phyloP scores from a whole-genome alignment of 2,888 invertebrate species.

The Heliconius hortense region DNA sequence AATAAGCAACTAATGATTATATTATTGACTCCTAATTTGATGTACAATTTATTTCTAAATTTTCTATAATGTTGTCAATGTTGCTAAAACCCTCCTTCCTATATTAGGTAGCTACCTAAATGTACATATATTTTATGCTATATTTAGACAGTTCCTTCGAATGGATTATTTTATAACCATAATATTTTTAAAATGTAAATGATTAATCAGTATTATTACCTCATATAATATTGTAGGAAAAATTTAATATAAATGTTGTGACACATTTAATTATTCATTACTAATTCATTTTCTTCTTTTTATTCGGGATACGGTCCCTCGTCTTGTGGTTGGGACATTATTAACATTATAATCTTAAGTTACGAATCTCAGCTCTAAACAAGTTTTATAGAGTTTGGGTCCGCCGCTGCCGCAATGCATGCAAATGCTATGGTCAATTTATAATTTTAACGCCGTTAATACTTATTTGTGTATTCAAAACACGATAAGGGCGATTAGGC shows the following conservation, averaged over 20 bases:
- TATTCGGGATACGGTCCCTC: conserved; percentile 39
- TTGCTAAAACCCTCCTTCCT: not conserved
- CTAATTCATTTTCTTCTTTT: conserved; percentile 14
- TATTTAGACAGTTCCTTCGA: too few species aligned
- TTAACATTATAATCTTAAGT: conserved; percentile 59
- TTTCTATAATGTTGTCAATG: not conserved
- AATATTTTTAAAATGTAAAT: not conserved
- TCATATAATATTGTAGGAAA: not conserved
- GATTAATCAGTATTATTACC: not conserved
- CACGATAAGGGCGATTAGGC: conserved; percentile 68
- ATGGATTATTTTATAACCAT: not conserved
- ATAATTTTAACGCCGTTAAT: conserved; percentile 70
- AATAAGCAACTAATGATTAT: not conserved
- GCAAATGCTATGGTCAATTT: conserved; percentile 63
- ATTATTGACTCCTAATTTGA: not conserved
- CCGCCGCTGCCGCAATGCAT: conserved; percentile 51
- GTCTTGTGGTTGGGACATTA: conserved; percentile 50
- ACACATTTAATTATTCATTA: conserved; percentile 33
- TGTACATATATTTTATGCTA: too few species aligned
- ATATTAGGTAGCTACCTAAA: too few species aligned
- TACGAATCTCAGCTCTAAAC: conserved; percentile 64
- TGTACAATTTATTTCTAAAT: not conserved
- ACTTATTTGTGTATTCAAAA: conserved; percentile 70
- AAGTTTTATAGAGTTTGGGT: conserved; percentile 52
- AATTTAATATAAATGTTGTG: conserved; percentile 25